Conservation (phyloP, 2,113 vertebrate genomes). For the Galeopterus variegatus region DNA sequence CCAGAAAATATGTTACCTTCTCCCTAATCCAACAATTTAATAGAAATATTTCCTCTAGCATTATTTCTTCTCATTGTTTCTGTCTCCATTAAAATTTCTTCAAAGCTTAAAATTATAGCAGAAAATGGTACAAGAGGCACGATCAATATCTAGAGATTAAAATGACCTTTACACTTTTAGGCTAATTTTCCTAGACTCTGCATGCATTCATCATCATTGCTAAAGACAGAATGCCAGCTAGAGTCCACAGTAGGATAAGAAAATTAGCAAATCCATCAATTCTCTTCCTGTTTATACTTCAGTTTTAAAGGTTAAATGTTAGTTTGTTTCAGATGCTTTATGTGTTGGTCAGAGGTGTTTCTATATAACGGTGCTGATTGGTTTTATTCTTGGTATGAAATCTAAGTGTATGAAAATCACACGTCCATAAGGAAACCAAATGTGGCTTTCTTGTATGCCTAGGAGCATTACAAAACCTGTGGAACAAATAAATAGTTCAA, state of each 20-base stretch:
- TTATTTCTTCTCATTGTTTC: slow-evolving; percentile 57
- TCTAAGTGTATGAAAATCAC: slow-evolving; percentile 5
- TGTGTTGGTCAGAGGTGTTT: neutral
- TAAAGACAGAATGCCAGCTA: neutral
- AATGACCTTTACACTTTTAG: neutral
- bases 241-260: neutral
- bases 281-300: slow-evolving; percentile 36
- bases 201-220: neutral
- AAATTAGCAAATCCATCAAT: neutral
- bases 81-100: slow-evolving; percentile 26
- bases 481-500: slow-evolving; percentile 53
- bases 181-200: slow-evolving; percentile 12
- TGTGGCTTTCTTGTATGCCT: neutral
- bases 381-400: neutral
- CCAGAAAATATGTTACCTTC: slow-evolving; percentile 53
- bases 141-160: slow-evolving; percentile 23
- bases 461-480: neutral
- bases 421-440: slow-evolving; percentile 45
- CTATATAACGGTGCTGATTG: neutral
- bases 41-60: slow-evolving; percentile 65
- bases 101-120: slow-evolving; percentile 63
- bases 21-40: slow-evolving; percentile 31
- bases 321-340: slow-evolving; percentile 17
- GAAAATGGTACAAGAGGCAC: slow-evolving; percentile 39
- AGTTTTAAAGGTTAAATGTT: slow-evolving; percentile 55